phyloP scores from a whole-genome alignment of 2,113 vertebrate species.

The Oncorhynchus mykiss region DNA sequence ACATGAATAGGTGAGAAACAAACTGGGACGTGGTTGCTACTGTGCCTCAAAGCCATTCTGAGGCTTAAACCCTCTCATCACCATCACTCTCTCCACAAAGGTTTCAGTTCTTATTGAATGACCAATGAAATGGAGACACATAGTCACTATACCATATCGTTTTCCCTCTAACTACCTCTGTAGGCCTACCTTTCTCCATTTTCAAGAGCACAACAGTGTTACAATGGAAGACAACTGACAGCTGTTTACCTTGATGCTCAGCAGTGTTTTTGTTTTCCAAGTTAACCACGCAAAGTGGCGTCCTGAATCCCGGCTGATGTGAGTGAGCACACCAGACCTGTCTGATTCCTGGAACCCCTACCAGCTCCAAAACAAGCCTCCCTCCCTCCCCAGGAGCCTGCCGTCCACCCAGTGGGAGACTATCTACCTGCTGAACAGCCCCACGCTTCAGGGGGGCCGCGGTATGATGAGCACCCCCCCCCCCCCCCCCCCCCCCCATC shows the following conservation, averaged over 20 bases:
- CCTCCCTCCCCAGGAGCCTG: conserved; percentile 1
- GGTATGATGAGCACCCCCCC: neutral
- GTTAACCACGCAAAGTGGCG: neutral
- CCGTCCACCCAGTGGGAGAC: conserved; percentile 21
- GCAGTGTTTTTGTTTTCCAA: neutral
- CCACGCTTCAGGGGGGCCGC: conserved; percentile 24
- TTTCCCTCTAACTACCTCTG: neutral
- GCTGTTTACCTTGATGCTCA: neutral
- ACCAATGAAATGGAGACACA: too few relatives aligned
- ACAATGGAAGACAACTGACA: neutral
- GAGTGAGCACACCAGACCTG: conserved; percentile 23
- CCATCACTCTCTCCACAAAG: neutral
- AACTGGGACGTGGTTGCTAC: conserved; percentile 29
- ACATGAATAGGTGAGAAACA: conserved; percentile 48
- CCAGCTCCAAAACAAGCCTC: neutral
- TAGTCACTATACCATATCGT: neutral
- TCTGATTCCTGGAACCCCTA: conserved; percentile 14
- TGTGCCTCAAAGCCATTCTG: conserved; percentile 36
- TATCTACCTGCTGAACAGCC: conserved; percentile 37
- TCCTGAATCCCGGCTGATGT: neutral
- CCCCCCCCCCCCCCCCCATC: neutral
- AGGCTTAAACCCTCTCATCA: neutral
- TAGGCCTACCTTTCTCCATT: neutral
- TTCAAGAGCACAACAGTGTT: neutral
- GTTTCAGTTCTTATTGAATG: neutral